Conservation (phyloP, 2,797 vertebrate species). For the Anas acuta region DNA sequence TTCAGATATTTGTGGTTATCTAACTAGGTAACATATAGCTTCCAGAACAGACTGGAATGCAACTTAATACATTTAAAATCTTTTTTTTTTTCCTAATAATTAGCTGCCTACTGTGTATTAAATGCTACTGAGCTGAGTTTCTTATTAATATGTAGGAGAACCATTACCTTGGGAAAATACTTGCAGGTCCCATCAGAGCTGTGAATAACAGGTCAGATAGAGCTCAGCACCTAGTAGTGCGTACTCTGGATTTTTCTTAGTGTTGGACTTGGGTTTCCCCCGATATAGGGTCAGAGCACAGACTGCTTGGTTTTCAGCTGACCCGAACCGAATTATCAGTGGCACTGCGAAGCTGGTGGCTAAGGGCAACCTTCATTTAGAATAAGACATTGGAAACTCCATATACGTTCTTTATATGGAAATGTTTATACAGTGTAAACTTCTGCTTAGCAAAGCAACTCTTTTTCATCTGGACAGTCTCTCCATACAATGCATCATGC, state of each 20-base stretch:
- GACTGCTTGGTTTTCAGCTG: conserved; percentile 1
- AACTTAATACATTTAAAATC: background rate
- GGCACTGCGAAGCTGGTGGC: conserved; percentile 25
- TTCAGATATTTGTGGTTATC: background rate
- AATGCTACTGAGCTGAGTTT: background rate
- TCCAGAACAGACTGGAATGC: background rate
- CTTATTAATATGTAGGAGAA: accelerated
- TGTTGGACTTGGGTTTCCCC: background rate
- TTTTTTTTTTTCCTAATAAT: background rate
- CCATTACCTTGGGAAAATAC: background rate
- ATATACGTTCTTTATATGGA: conserved; percentile 46
- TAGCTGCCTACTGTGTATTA: background rate
- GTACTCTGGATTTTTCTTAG: background rate
- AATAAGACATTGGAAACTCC: conserved; percentile 22
- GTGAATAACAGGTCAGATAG: background rate
- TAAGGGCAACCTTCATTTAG: conserved; percentile 44
- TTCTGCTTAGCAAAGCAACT: conserved; percentile 14
- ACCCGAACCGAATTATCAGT: background rate
- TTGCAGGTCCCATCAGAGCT: background rate
- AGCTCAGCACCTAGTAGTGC: background rate
- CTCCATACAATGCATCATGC: conserved; percentile 53
- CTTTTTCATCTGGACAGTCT: conserved; percentile 69
- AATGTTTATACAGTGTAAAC: conserved; percentile 41
- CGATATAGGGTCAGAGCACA: background rate
- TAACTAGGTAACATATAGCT: background rate